Evolutionary conservation across 37 sponge, comb jelly and placozoan genomes (phyloP).

Genomic region (Lycopodina hypogea): DNA sequence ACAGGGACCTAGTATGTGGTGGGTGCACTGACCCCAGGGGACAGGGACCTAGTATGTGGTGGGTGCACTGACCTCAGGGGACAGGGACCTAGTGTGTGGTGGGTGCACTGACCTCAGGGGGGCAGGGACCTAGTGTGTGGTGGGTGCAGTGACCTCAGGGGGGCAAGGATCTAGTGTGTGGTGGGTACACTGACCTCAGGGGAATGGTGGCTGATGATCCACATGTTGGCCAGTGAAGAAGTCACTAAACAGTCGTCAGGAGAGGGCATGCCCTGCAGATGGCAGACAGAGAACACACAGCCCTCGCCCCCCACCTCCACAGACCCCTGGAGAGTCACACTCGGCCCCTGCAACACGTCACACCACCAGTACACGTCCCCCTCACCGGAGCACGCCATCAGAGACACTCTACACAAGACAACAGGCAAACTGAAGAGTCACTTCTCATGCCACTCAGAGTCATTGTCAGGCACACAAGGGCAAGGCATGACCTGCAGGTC

Average conservation of each 20-base stretch:
- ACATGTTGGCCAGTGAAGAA: constrained; percentile 10
- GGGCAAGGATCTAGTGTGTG: too few species aligned
- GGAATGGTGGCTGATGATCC: constrained; percentile 1
- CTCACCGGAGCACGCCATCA: constrained; percentile 43
- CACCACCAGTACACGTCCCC: constrained; percentile 49
- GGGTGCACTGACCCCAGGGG: too few species aligned
- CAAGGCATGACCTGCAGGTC: not conserved
- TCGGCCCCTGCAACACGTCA: constrained; percentile 13
- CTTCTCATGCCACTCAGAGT: not conserved
- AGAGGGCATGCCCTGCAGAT: not conserved
- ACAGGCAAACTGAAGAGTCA: not conserved
- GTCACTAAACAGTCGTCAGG: constrained; percentile 7
- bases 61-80: too few species aligned
- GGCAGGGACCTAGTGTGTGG: too few species aligned
- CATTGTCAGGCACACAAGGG: not conserved
- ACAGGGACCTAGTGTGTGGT: too few species aligned
- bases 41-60: too few species aligned
- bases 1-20: too few species aligned
- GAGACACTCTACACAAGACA: constrained; percentile 3
- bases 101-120: too few species aligned
- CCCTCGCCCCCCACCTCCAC: constrained; percentile 28
- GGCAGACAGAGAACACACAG: not conserved
- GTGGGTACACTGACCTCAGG: not conserved
- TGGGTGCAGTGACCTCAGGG: too few species aligned
- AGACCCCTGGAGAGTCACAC: constrained; percentile 8